Percentiles rank a stretch among this genome's conserved stretches.
phyloP scores from a whole-genome alignment of 1,140 invertebrate genomes.

The Drosophila navojoa region DNA sequence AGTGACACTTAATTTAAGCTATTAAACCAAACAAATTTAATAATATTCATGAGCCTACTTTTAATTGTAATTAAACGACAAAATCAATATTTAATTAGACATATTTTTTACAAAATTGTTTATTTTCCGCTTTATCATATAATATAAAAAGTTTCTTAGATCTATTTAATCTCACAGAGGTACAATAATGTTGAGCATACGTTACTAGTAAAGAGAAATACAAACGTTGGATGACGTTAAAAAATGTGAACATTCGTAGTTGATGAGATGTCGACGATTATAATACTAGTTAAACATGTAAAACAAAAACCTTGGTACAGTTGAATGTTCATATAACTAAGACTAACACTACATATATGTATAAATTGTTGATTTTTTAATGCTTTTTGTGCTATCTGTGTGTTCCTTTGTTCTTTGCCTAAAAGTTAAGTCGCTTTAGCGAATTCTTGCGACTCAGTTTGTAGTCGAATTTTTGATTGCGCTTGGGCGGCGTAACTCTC shows the following conservation, averaged over 20 bases:
- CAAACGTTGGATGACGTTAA: conserved; percentile 40
- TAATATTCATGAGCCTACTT: too few relatives aligned
- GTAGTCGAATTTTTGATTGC: conserved; percentile 49
- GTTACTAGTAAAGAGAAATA: conserved; percentile 24
- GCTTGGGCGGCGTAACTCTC: conserved; percentile 59
- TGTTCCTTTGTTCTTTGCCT: conserved; percentile 8
- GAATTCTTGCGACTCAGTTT: conserved; percentile 67
- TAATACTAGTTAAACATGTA: conserved; percentile 60
- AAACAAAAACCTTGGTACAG: conserved; percentile 19
- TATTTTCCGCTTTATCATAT: conserved; percentile 10
- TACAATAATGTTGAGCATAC: conserved; percentile 59
- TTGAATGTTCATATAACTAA: conserved; percentile 16
- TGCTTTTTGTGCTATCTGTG: background rate
- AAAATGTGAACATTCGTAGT: conserved; percentile 18
- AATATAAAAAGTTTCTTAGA: conserved; percentile 56
- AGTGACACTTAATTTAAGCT: background rate
- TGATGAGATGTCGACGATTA: conserved; percentile 29
- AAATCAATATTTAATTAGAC: too few relatives aligned
- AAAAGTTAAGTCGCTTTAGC: conserved; percentile 70
- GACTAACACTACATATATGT: conserved; percentile 15
- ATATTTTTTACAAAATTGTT: conserved; percentile 12
- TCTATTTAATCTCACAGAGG: conserved; percentile 73
- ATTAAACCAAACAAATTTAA: too few relatives aligned
- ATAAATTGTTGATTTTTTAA: background rate
- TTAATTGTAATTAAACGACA: too few relatives aligned